These are phyloP conservation scores for Lymantria dispar DNA, from an alignment of 2,888 invertebrate genomes.

Conservation along the genomic window DNA sequence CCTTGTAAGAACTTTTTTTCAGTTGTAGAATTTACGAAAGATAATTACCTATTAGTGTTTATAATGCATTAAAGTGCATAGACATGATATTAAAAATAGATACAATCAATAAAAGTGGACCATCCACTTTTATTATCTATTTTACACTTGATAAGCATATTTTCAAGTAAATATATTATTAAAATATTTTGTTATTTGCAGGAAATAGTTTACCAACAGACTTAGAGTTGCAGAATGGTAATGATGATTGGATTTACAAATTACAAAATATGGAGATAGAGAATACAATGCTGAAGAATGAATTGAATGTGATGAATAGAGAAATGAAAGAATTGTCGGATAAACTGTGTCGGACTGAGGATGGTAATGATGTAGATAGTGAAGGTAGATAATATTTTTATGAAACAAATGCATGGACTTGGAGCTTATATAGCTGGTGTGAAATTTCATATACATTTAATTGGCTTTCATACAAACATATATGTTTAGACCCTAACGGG, in stretches of 20 bases:
- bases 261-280: slow-evolving; percentile 71
- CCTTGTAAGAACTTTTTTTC: too few relatives aligned
- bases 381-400: slow-evolving; percentile 32
- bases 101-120: too few relatives aligned
- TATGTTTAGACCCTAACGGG: too few relatives aligned
- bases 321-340: slow-evolving; percentile 62
- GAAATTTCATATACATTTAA: too few relatives aligned
- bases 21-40: too few relatives aligned
- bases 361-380: slow-evolving; percentile 59
- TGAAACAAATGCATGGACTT: background rate
- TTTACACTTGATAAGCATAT: too few relatives aligned
- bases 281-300: slow-evolving; percentile 74
- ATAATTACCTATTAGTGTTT: too few relatives aligned
- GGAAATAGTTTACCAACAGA: slow-evolving; percentile 62
- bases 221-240: slow-evolving; percentile 45
- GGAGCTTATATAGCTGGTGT: background rate
- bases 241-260: slow-evolving; percentile 43
- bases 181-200: slow-evolving; percentile 28
- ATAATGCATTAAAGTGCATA: too few relatives aligned
- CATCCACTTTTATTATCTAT: too few relatives aligned
- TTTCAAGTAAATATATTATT: background rate
- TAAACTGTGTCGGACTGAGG: slow-evolving; percentile 55
- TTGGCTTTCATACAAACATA: too few relatives aligned
- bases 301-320: slow-evolving; percentile 66
- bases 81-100: too few relatives aligned